Percentiles rank a stretch among this genome's conserved stretches.
Conservation (phyloP, 2,113 vertebrate species). For the Felis chaus region DNA sequence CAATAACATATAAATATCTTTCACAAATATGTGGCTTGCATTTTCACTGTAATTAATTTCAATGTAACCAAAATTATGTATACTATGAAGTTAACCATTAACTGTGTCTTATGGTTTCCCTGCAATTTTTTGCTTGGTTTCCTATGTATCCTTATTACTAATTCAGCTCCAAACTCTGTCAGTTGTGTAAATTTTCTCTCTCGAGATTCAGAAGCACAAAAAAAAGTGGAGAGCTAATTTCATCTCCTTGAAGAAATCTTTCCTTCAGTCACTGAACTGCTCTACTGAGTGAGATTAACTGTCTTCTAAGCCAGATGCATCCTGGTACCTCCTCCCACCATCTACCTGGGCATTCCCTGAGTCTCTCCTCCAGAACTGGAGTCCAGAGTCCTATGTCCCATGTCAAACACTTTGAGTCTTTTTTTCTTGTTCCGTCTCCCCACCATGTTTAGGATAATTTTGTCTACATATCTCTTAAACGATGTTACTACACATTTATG, state of each 20-base stretch:
- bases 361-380: not conserved
- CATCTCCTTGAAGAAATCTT: not conserved
- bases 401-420: not conserved
- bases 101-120: not conserved
- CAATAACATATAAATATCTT: not conserved
- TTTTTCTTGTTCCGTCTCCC: not conserved
- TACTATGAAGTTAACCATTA: not conserved
- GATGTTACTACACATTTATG: not conserved
- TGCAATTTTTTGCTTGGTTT: not conserved
- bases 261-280: not conserved
- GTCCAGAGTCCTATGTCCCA: not conserved
- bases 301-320: no score
- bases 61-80: not conserved
- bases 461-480: not conserved
- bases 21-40: not conserved
- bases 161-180: not conserved
- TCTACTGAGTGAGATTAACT: not conserved
- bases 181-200: not conserved
- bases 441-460: not conserved
- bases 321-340: no score
- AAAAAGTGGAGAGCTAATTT: not conserved
- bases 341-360: not conserved
- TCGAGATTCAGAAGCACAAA: not conserved
- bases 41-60: not conserved
- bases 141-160: not conserved